phyloP scores from a whole-genome alignment of 2,888 invertebrate genomes.

The Pristionchus japonicus region DNA sequence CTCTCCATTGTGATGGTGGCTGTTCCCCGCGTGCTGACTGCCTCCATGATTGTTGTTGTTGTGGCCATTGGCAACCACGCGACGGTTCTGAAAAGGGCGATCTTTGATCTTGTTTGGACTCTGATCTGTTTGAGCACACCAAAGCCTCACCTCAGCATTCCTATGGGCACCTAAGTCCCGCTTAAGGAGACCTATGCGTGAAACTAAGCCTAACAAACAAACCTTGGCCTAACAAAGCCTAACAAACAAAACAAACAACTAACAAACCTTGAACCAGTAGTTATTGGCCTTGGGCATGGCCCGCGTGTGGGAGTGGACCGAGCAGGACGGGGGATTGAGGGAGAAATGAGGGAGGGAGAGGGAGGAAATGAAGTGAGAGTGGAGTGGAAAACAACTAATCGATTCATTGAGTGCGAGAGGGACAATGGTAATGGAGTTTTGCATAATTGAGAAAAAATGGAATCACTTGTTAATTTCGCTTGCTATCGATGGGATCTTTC shows the following conservation, averaged over 20 bases:
- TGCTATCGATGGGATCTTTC: too few species aligned
- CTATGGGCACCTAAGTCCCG: too few species aligned
- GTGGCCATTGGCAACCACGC: neutral
- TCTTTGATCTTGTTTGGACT: neutral
- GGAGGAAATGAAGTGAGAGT: too few species aligned
- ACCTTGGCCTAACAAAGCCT: too few species aligned
- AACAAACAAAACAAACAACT: too few species aligned
- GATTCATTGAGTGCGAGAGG: neutral
- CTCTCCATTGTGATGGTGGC: neutral
- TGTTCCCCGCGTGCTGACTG: neutral
- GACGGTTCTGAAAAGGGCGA: neutral
- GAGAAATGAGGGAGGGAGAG: constrained; percentile 24
- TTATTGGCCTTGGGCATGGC: constrained; percentile 31
- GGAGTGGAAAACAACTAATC: neutral
- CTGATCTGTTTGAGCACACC: too few species aligned
- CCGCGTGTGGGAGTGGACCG: neutral
- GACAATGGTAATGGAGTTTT: neutral
- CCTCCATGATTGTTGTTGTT: neutral
- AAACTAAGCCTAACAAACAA: too few species aligned
- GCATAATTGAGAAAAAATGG: too few species aligned
- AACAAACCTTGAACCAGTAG: constrained; percentile 28
- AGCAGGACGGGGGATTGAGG: constrained; percentile 1
- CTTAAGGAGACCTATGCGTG: too few species aligned
- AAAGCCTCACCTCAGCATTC: too few species aligned
- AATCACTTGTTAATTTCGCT: too few species aligned